phyloP scores from a whole-genome alignment of 2,113 vertebrate species.

The Melanostigma gelatinosum region DNA sequence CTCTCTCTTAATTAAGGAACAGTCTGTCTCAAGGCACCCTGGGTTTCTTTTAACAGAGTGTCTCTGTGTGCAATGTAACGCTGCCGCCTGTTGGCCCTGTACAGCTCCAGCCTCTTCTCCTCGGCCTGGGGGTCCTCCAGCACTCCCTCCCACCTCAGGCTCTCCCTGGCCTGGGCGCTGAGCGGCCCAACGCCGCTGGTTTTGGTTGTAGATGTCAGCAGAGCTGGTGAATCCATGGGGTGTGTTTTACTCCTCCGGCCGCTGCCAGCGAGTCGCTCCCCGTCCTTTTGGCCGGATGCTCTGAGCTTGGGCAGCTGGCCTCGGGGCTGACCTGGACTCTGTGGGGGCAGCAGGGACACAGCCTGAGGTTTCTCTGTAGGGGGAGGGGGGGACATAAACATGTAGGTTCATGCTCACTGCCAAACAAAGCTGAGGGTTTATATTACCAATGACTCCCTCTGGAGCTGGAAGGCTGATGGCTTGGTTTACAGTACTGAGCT shows the following conservation, averaged over 20 bases:
- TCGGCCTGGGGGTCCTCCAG: conserved; percentile 87
- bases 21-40: neutral
- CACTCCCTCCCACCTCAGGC: conserved; percentile 88
- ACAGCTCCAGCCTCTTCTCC: conserved; percentile 83
- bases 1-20: conserved; percentile 14
- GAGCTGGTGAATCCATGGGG: conserved; percentile 21
- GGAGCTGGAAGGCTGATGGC: conserved; percentile 28
- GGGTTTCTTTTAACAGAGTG: conserved; percentile 42
- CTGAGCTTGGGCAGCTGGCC: conserved; percentile 42
- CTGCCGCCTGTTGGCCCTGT: conserved; percentile 85
- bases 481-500: conserved; percentile 45
- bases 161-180: conserved; percentile 72
- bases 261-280: conserved; percentile 6
- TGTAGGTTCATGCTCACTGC: neutral
- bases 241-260: conserved; percentile 36
- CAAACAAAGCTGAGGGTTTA: conserved; percentile 30
- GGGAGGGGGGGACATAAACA: conserved; percentile 33
- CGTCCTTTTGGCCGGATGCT: conserved; percentile 24
- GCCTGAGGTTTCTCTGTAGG: conserved; percentile 77
- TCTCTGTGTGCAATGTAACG: conserved; percentile 84
- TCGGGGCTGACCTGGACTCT: conserved; percentile 3
- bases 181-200: conserved; percentile 5
- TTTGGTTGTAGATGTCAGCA: neutral
- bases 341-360: conserved; percentile 22
- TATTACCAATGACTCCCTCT: conserved; percentile 51